These are phyloP conservation scores for Hypanus sabinus DNA, from an alignment of 2,113 vertebrate species.

Conservation along the genomic window DNA sequence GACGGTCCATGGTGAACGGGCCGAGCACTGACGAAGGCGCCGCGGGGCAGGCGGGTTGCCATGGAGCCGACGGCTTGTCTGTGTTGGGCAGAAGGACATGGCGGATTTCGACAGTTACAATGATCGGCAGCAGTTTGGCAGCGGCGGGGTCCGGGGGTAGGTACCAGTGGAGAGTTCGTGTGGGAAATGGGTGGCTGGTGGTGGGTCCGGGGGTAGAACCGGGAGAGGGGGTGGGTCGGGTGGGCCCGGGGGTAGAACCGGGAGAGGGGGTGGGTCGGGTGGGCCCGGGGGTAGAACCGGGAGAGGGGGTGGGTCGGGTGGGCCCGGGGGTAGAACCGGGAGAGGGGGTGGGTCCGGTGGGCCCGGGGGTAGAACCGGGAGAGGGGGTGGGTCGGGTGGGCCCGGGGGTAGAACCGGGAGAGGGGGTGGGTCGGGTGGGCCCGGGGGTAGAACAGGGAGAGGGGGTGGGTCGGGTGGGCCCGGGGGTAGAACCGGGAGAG, in stretches of 20 bases:
- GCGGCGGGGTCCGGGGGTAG: constrained; percentile 87
- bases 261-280: constrained; percentile 20
- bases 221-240: not conserved
- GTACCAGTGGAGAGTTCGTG: constrained; percentile 42
- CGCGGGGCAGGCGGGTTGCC: not conserved
- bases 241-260: too few relatives aligned
- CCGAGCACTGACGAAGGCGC: not conserved
- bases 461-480: too few relatives aligned
- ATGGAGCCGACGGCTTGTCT: not conserved
- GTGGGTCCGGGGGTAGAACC: too few relatives aligned
- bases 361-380: not conserved
- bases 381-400: constrained; percentile 41
- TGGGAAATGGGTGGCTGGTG: not conserved
- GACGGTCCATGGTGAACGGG: too few relatives aligned
- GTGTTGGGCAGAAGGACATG: constrained; percentile 53
- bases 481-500: too few relatives aligned
- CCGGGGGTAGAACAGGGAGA: not conserved
- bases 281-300: constrained; percentile 25
- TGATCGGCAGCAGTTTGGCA: constrained; percentile 79
- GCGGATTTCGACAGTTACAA: constrained; percentile 92
- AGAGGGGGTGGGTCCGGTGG: not conserved
- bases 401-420: not conserved
- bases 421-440: too few relatives aligned
- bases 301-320: too few relatives aligned
- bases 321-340: too few relatives aligned